Percentiles rank a stretch among this genome's conserved stretches.
Evolutionary conservation across 1,140 invertebrate genomes (phyloP).

Genomic region (Dermatophagoides farinae): DNA sequence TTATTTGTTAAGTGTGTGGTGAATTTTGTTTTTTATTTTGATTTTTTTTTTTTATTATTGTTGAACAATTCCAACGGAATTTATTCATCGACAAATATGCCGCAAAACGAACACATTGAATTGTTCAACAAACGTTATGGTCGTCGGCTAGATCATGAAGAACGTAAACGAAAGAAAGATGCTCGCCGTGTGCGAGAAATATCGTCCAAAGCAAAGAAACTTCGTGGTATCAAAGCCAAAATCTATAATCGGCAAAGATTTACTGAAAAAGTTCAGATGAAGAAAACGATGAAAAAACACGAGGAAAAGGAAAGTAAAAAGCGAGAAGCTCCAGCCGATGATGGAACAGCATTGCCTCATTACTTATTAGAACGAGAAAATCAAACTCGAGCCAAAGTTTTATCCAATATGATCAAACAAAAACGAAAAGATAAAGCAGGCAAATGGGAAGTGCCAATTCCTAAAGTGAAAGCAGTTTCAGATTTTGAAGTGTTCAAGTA

Average conservation of each 20-base stretch:
- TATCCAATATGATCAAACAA: slow-evolving; percentile 99
- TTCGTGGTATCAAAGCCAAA: slow-evolving; percentile 92
- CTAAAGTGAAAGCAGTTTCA: slow-evolving; percentile 90
- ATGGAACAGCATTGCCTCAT: slow-evolving; percentile 78
- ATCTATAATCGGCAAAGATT: slow-evolving; percentile 87
- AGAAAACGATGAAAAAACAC: slow-evolving; percentile 84
- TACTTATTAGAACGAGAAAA: slow-evolving; percentile 91
- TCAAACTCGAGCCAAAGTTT: slow-evolving; percentile 75
- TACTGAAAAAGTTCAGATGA: slow-evolving; percentile 97
- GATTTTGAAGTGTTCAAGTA: slow-evolving; percentile 76
- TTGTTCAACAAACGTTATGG: slow-evolving; percentile 88
- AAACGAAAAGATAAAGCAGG: slow-evolving; percentile 98
- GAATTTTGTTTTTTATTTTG: background rate
- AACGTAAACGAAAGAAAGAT: slow-evolving; percentile 82
- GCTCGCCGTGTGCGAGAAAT: slow-evolving; percentile 74
- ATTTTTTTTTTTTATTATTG: background rate
- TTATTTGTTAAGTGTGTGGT: background rate
- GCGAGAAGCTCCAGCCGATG: slow-evolving; percentile 44
- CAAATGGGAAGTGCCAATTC: slow-evolving; percentile 98
- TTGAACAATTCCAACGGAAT: background rate
- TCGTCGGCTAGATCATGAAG: slow-evolving; percentile 87
- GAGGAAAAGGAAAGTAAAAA: slow-evolving; percentile 52
- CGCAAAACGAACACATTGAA: slow-evolving; percentile 99
- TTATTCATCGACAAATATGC: slow-evolving; percentile 42
- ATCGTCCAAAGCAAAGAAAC: slow-evolving; percentile 65